A percentile compares a stretch with the other conserved stretches of the same genome.
Conservation (phyloP, 2,797 vertebrate genomes). For the Catharus ustulatus region DNA sequence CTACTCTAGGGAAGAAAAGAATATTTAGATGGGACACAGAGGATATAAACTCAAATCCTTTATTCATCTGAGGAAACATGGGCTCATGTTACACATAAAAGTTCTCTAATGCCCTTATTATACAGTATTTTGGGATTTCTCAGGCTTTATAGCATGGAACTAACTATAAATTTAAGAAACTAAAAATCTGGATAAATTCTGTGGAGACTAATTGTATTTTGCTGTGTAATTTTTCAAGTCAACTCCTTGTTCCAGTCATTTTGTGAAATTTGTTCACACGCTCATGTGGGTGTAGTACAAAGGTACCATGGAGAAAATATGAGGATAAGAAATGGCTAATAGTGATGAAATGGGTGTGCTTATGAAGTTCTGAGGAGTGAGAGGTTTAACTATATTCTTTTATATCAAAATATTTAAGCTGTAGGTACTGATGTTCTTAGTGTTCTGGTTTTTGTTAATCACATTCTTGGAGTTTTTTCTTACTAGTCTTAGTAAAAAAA, state of each 20-base stretch:
- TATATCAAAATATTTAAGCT: neutral
- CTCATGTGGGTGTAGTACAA: neutral
- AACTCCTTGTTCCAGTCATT: neutral
- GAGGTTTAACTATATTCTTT: neutral
- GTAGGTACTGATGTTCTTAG: neutral
- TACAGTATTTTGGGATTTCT: constrained; percentile 1
- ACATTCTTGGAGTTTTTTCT: fast-evolving
- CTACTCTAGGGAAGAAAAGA: neutral
- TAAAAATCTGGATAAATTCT: constrained; percentile 1
- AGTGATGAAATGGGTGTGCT: neutral
- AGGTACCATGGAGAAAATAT: neutral
- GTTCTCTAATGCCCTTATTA: neutral
- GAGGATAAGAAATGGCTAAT: neutral
- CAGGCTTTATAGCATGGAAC: neutral
- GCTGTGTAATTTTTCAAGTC: neutral
- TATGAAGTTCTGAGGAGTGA: neutral
- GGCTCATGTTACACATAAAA: neutral
- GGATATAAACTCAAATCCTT: neutral
- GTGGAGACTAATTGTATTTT: constrained; percentile 8
- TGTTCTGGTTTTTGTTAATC: neutral
- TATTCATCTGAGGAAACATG: neutral
- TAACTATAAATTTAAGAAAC: constrained; percentile 13
- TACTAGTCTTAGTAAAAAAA: neutral
- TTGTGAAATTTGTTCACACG: neutral
- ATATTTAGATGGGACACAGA: neutral